Conservation (phyloP, 2,888 invertebrate species). For the Lasioglossum zephyrum region DNA sequence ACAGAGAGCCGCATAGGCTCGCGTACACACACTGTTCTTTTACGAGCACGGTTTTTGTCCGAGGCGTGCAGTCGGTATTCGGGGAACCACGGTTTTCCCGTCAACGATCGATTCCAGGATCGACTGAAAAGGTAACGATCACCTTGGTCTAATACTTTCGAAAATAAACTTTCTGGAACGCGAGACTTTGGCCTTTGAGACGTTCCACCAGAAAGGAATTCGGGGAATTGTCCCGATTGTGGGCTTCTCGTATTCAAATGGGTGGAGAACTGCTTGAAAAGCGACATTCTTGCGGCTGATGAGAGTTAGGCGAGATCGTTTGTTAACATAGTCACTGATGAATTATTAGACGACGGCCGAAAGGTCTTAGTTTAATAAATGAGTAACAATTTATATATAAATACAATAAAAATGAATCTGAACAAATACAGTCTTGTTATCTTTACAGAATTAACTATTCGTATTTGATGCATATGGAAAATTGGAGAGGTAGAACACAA, state of each 20-base stretch:
- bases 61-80: conserved; percentile 23
- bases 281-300: not conserved
- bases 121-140: conserved; percentile 3
- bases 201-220: not conserved
- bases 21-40: conserved; percentile 19
- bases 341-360: not conserved
- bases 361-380: not conserved
- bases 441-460: not conserved
- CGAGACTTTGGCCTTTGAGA: not conserved
- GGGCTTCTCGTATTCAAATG: not conserved
- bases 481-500: not conserved
- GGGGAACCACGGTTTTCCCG: conserved; percentile 23
- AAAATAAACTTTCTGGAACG: not conserved
- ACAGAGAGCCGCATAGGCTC: conserved; percentile 25
- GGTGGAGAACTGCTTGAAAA: not conserved
- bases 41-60: conserved; percentile 41
- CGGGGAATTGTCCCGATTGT: not conserved
- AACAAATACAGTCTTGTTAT: not conserved
- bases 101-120: conserved; percentile 26
- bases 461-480: not conserved
- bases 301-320: not conserved
- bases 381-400: not conserved
- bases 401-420: not conserved
- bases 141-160: not conserved
- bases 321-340: not conserved